Evolutionary conservation across 2,888 invertebrate species (phyloP), one percentile per base, ranked within the genome.

Genomic region (Argyresthia albistria): DNA sequence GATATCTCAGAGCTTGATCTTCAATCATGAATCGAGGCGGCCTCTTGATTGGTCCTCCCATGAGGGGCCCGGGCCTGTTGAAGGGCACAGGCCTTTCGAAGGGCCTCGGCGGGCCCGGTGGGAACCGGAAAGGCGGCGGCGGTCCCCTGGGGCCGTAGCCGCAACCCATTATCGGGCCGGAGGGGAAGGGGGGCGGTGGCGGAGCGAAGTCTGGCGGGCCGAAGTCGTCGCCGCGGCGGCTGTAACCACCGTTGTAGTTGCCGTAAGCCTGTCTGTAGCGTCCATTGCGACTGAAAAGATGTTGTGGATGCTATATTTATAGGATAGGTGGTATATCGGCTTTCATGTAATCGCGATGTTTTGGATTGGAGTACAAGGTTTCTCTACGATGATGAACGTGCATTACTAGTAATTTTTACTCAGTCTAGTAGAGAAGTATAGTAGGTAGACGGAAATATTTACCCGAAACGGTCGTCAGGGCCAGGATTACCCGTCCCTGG

Each of bases 201-300:
- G 37, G 37, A 3, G 14, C 15, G 1, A 14, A 9, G 14, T 9
- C 9, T 10, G 48, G 48, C 1, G 14, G 37, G 2, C 47, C 47
- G 6, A 11, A 16, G 10, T 16, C 14, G 14, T 14, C 15, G 1
- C 51, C 46, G 8, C 12, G 35, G 12, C 11, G 36, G 3, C 9
- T 16, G 35, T 53, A 53, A 1, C 53, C 53, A 14, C 78, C 78
- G 25, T 60, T 64, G 55, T 80, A 78, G 57, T 70, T 58, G 37
- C 78, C 78, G 62, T 70, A 80, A 8, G 79, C 79, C 61, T 73
- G 66, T 53, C 62, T 64, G 53, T 78, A 80, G 8, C 67, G 69
- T 35, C 67, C 58, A 58, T 69, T 67, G 55, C 74, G 3, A 25
- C 25, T 74, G 58, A 49, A 63, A 65, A 42, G 11, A 15, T 42